These are phyloP conservation scores for Notodonta ziczac DNA, from an alignment of 2,888 invertebrate genomes.

Conservation along the genomic window DNA sequence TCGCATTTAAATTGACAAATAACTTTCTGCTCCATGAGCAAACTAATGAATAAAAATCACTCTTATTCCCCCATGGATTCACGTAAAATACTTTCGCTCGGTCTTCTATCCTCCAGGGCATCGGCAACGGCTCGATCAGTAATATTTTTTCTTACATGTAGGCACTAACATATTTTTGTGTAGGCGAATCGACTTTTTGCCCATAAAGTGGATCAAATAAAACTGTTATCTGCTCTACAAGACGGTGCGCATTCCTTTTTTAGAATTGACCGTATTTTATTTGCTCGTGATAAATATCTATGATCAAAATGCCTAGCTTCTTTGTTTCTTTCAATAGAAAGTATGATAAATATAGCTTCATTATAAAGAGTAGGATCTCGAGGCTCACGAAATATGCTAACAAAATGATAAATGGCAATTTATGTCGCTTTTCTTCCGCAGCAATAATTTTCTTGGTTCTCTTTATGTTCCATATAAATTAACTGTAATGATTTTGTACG, in stretches of 20 bases:
- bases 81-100: constrained; percentile 39
- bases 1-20: too few species aligned
- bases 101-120: constrained; percentile 24
- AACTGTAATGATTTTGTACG: too few species aligned
- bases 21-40: constrained; percentile 9
- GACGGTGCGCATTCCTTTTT: background rate
- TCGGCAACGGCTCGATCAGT: constrained; percentile 13
- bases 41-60: constrained; percentile 23
- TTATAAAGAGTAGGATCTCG: background rate
- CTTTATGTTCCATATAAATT: background rate
- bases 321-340: background rate
- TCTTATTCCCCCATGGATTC: constrained; percentile 23
- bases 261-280: background rate
- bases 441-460: background rate
- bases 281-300: background rate
- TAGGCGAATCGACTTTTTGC: constrained; percentile 1
- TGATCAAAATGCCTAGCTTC: background rate
- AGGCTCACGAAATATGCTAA: background rate
- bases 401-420: background rate
- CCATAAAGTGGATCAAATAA: background rate
- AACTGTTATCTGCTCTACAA: constrained; percentile 3
- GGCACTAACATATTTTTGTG: constrained; percentile 7
- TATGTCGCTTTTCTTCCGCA: background rate
- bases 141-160: constrained; percentile 16
- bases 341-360: background rate